These are phyloP conservation scores for Neoascia interrupta DNA, from an alignment of 2,888 invertebrate genomes.

Conservation along the genomic window DNA sequence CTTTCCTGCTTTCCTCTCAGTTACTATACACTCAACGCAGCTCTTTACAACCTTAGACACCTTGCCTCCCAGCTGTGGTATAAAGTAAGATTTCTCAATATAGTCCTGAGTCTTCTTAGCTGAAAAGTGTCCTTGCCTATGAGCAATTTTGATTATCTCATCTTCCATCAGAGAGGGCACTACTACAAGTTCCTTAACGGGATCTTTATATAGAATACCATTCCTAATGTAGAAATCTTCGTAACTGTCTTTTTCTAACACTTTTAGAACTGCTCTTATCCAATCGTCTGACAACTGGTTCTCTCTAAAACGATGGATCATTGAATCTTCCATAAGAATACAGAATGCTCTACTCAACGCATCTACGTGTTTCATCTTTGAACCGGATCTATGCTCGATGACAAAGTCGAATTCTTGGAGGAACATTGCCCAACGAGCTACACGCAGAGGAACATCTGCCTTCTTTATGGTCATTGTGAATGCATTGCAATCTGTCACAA, in stretches of 20 bases:
- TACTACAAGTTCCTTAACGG: constrained; percentile 39
- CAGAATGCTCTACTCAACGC: constrained; percentile 50
- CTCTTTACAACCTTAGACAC: constrained; percentile 9
- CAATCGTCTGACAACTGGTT: constrained; percentile 16
- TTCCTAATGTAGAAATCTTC: constrained; percentile 6
- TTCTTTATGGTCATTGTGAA: constrained; percentile 40
- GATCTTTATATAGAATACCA: constrained; percentile 22
- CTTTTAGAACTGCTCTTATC: neutral
- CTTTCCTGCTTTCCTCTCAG: constrained; percentile 1
- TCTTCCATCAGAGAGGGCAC: constrained; percentile 30
- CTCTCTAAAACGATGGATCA: constrained; percentile 5
- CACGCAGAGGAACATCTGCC: constrained; percentile 28
- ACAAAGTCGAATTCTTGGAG: constrained; percentile 63
- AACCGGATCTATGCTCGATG: constrained; percentile 61
- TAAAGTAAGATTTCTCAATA: constrained; percentile 5
- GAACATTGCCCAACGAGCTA: constrained; percentile 64
- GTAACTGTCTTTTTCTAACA: constrained; percentile 12
- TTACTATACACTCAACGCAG: constrained; percentile 2
- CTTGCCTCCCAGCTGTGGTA: constrained; percentile 15
- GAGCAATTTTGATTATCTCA: constrained; percentile 12
- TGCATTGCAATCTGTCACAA: constrained; percentile 41
- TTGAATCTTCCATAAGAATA: neutral
- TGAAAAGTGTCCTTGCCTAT: constrained; percentile 41
- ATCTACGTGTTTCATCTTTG: constrained; percentile 65
- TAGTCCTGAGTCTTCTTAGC: constrained; percentile 8